Evolutionary conservation across 2,797 vertebrate genomes (phyloP).

Genomic region (Smutsia temminckii): DNA sequence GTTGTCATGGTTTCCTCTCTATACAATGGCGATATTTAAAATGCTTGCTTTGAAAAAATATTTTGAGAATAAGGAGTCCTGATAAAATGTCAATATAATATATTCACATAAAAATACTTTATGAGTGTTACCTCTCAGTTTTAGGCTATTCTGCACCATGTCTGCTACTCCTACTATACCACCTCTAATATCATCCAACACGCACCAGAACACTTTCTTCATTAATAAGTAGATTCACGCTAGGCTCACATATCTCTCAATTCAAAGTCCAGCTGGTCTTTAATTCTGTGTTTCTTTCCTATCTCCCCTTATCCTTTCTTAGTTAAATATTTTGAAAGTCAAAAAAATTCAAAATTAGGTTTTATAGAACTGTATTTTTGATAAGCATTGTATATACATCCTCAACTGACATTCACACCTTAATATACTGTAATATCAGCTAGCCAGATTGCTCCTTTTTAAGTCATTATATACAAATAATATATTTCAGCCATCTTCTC

Average conservation of each 20-base stretch:
- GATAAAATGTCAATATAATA: neutral
- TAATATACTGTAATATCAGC: neutral
- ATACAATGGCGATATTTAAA: neutral
- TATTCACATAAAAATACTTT: neutral
- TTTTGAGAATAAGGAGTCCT: neutral
- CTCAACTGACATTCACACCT: neutral
- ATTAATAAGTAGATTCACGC: neutral
- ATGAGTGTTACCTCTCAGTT: neutral
- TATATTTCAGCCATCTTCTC: neutral
- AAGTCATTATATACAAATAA: neutral
- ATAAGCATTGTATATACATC: neutral
- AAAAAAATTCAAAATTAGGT: neutral
- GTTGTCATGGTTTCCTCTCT: neutral
- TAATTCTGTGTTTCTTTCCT: neutral
- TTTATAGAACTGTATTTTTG: too few relatives aligned
- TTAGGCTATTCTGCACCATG: neutral
- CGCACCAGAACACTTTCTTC: neutral
- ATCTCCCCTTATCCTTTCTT: neutral
- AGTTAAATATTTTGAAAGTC: neutral
- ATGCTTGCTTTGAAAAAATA: neutral
- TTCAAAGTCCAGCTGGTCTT: neutral
- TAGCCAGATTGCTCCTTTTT: neutral
- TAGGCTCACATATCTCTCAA: neutral
- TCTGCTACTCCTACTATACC: neutral
- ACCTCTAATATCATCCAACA: neutral